Evolutionary conservation across 1,140 invertebrate genomes (phyloP).

Genomic region (Micrasema longulum): DNA sequence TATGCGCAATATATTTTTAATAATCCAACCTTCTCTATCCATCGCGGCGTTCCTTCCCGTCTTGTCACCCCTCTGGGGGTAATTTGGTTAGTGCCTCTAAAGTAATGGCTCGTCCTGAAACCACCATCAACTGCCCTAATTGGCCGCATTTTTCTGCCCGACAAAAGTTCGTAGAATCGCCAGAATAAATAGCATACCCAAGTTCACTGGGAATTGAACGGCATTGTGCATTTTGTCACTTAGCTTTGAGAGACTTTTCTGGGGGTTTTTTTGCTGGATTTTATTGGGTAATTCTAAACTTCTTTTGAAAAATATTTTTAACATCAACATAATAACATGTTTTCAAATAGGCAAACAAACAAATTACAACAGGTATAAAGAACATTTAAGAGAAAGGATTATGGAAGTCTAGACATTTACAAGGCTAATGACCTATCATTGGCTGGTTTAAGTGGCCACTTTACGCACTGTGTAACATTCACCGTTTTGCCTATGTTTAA

Average conservation of each 20-base stretch:
- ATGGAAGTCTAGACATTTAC: no score
- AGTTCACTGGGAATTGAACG: constrained; percentile 7
- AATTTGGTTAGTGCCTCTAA: constrained; percentile 55
- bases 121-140: constrained; percentile 55
- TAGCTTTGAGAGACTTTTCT: background rate
- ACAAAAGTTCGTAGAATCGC: constrained; percentile 50
- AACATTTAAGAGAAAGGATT: no score
- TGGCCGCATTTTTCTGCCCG: constrained; percentile 55
- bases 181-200: constrained; percentile 39
- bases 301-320: no score
- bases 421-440: no score
- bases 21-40: constrained; percentile 45
- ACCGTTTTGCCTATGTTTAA: no score
- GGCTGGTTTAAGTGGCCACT: no score
- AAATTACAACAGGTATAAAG: no score
- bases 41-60: background rate
- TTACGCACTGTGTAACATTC: no score
- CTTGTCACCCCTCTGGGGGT: constrained; percentile 43
- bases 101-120: constrained; percentile 51
- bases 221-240: constrained; percentile 19
- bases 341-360: no score
- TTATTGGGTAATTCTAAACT: no score
- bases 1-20: constrained; percentile 51
- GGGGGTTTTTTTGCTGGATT: no score
- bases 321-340: no score